Conservation (phyloP, 2,888 invertebrate genomes). For the Acrobasis repandana region DNA sequence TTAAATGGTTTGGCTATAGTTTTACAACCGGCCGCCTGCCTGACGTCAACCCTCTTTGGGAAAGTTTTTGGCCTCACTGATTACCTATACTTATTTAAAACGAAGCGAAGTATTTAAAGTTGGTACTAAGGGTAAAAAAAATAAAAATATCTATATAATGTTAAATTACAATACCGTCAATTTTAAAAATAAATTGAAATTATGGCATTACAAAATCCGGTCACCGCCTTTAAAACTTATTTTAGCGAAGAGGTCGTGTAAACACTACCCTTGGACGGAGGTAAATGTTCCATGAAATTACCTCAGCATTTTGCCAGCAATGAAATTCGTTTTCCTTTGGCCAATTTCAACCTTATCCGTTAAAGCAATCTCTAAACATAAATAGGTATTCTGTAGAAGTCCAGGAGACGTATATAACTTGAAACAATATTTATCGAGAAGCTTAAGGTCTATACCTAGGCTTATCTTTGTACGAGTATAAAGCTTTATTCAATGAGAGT, state of each 20-base stretch:
- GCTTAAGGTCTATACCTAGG: no score
- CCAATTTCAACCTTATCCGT: conserved; percentile 56
- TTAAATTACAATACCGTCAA: neutral
- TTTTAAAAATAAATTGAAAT: neutral
- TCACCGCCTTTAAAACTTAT: conserved; percentile 37
- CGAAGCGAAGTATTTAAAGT: no score
- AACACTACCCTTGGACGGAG: conserved; percentile 63
- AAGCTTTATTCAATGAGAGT: no score
- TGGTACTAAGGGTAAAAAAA: no score
- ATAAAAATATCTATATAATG: no score
- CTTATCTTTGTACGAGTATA: no score
- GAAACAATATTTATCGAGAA: no score
- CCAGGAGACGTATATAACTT: neutral
- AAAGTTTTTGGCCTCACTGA: no score
- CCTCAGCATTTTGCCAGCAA: conserved; percentile 64
- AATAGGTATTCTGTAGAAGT: conserved; percentile 18
- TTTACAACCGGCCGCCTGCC: no score
- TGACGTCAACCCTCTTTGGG: no score
- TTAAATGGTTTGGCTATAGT: no score
- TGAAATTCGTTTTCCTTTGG: conserved; percentile 56
- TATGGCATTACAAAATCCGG: conserved; percentile 31
- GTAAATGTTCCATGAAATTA: conserved; percentile 76
- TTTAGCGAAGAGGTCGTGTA: conserved; percentile 43
- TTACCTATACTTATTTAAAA: no score
- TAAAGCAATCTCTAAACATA: conserved; percentile 41